Evolutionary conservation across 2,888 invertebrate genomes (phyloP).

Genomic region (Nephrotoma flavescens): DNA sequence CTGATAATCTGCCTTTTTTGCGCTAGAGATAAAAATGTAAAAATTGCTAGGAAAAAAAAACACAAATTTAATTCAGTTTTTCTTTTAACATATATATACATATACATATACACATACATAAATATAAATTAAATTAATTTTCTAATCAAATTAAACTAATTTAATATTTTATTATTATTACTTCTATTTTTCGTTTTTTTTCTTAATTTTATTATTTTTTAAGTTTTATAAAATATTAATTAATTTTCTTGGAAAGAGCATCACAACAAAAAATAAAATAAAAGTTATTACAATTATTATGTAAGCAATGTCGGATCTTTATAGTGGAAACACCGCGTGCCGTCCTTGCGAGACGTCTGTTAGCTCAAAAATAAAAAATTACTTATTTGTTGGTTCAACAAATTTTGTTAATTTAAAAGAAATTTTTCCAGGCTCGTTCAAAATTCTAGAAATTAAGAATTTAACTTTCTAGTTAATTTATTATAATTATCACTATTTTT

Average conservation of each 20-base stretch:
- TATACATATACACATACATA: background rate
- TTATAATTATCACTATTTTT: no score
- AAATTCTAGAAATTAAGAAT: no score
- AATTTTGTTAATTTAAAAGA: no score
- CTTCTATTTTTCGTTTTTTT: background rate
- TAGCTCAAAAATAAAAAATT: no score
- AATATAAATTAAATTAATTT: background rate
- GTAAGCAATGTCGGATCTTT: background rate
- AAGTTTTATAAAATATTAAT: background rate
- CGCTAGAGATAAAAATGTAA: background rate
- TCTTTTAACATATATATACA: background rate
- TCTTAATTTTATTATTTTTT: background rate
- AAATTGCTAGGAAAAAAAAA: background rate
- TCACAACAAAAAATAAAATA: background rate
- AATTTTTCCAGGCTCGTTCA: no score
- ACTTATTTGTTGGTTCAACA: no score
- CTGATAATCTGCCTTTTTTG: background rate
- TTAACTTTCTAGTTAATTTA: no score
- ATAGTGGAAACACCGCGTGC: background rate
- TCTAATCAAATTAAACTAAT: background rate
- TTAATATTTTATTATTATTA: background rate
- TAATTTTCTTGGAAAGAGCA: background rate
- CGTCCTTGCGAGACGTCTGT: no score
- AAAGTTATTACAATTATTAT: background rate
- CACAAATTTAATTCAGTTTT: background rate